Conservation (phyloP, 2,888 invertebrate species). For the Uropetala carovei region DNA sequence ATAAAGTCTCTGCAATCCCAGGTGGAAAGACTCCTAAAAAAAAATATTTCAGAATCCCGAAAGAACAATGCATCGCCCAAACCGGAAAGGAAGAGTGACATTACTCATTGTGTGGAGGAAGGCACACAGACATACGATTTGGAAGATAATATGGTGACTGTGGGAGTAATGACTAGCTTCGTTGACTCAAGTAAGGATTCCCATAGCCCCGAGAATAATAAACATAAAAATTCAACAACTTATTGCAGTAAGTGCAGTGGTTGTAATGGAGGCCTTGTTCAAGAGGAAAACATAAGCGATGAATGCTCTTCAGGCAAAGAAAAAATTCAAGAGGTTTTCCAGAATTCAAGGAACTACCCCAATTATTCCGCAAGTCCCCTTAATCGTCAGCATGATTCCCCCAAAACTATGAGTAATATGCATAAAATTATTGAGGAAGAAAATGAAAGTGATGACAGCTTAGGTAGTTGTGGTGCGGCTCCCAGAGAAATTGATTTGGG, state of each 20-base stretch:
- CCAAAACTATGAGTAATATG: neutral
- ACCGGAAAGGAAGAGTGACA: slow-evolving; percentile 70
- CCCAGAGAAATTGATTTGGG: neutral
- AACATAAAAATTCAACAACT: neutral
- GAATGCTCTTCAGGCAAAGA: neutral
- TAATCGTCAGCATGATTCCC: neutral
- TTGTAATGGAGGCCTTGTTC: neutral
- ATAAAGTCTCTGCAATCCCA: slow-evolving; percentile 81
- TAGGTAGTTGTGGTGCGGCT: neutral
- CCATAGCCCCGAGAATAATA: neutral
- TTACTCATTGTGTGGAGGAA: slow-evolving; percentile 69
- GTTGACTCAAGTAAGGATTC: slow-evolving; percentile 74
- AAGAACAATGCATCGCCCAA: slow-evolving; percentile 68
- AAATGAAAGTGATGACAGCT: slow-evolving; percentile 30
- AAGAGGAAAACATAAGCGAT: neutral
- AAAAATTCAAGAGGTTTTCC: neutral
- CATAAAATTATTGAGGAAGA: slow-evolving; percentile 34
- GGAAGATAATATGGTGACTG: slow-evolving; percentile 76
- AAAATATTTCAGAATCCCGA: slow-evolving; percentile 66
- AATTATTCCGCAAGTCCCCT: neutral
- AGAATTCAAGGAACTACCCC: neutral
- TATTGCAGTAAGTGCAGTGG: neutral
- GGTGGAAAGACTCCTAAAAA: slow-evolving; percentile 78
- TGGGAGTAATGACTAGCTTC: slow-evolving; percentile 85
- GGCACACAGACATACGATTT: neutral